Evolutionary conservation across 1,140 invertebrate species (phyloP).

Genomic region (Drosophila nannoptera): DNA sequence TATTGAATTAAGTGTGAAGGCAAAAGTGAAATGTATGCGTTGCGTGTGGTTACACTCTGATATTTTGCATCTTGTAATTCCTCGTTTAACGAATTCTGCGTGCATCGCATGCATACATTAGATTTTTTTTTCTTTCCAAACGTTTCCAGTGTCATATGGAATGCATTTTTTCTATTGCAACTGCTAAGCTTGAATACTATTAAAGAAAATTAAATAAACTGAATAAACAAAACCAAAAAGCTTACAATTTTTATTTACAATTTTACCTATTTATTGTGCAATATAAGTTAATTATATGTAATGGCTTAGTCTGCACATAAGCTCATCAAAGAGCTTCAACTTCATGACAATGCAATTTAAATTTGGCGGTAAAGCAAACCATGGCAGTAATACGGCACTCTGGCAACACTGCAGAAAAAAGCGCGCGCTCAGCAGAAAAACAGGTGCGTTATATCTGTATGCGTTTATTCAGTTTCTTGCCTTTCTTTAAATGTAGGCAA

Average conservation of each 20-base stretch:
- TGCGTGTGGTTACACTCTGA: constrained; percentile 19
- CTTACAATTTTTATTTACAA: background rate
- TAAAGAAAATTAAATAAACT: constrained; percentile 28
- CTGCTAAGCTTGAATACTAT: constrained; percentile 37
- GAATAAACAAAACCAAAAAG: constrained; percentile 3
- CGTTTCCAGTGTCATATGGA: constrained; percentile 18
- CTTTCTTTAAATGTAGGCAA: constrained; percentile 29
- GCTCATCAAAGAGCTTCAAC: too few species aligned
- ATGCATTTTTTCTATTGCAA: constrained; percentile 37
- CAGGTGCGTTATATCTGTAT: constrained; percentile 45
- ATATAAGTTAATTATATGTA: background rate
- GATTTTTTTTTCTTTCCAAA: constrained; percentile 17
- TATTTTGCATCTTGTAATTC: constrained; percentile 42
- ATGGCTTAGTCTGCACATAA: too few species aligned
- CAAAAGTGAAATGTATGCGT: background rate
- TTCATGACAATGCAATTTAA: background rate
- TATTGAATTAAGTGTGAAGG: constrained; percentile 20
- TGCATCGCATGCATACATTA: constrained; percentile 14
- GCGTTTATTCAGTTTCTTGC: background rate
- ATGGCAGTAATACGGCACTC: background rate
- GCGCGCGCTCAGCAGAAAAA: constrained; percentile 49
- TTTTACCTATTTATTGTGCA: background rate
- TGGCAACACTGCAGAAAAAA: constrained; percentile 40
- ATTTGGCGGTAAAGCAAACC: background rate
- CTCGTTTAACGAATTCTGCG: constrained; percentile 42